These are phyloP conservation scores for Speoplatyrhinus poulsoni DNA, from an alignment of 2,113 vertebrate species.

Conservation along the genomic window DNA sequence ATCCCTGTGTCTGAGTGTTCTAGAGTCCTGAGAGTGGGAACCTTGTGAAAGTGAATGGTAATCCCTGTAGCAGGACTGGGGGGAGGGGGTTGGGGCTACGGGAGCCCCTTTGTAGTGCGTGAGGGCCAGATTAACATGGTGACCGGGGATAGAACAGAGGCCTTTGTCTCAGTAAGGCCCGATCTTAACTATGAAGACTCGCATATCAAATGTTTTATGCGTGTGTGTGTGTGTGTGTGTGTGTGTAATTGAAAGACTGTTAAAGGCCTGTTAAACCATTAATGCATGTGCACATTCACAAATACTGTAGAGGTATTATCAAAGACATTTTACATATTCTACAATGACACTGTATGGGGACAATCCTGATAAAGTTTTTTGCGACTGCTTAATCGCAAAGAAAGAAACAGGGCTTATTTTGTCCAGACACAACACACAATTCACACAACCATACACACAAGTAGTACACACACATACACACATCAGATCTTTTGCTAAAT, in stretches of 20 bases:
- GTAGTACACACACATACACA: no score
- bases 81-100: slow-evolving; percentile 37
- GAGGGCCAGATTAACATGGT: slow-evolving; percentile 67
- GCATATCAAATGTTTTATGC: slow-evolving; percentile 35
- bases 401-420: no score
- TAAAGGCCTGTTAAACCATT: background rate
- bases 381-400: no score
- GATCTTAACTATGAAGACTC: slow-evolving; percentile 62
- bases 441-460: no score
- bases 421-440: no score
- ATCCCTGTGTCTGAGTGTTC: slow-evolving; percentile 24
- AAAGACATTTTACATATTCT: no score
- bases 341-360: no score
- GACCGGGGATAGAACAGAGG: slow-evolving; percentile 59
- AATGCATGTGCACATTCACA: background rate
- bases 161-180: slow-evolving; percentile 65
- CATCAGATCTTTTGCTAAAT: no score
- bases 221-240: background rate
- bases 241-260: background rate
- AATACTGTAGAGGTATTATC: background rate
- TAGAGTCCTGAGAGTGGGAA: slow-evolving; percentile 40
- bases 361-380: no score
- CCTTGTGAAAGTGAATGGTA: slow-evolving; percentile 69
- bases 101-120: slow-evolving; percentile 65
- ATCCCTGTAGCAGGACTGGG: slow-evolving; percentile 61